Percentiles rank a stretch among this genome's conserved stretches.
Conservation (phyloP, 35 echinoderm and acorn worm species). For the Apostichopus californicus region DNA sequence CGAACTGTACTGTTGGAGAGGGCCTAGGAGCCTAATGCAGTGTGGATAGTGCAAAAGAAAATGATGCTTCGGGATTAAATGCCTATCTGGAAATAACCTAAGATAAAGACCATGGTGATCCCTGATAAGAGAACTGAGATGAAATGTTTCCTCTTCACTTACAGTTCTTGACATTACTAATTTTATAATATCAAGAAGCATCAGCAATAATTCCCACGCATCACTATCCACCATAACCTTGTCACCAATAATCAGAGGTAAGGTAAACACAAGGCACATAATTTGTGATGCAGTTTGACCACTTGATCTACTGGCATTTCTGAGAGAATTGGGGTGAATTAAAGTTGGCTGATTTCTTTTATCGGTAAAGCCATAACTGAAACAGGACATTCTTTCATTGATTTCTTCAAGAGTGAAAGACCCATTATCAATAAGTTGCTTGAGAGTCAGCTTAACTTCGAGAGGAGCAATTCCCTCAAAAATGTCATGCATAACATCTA, state of each 20-base stretch:
- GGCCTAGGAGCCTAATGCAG: not conserved
- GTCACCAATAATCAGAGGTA: constrained; percentile 70
- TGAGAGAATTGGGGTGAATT: not conserved
- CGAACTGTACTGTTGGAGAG: constrained; percentile 20
- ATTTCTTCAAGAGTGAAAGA: not conserved
- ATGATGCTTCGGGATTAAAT: constrained; percentile 55
- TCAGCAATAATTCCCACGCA: constrained; percentile 62
- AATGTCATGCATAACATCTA: constrained; percentile 21
- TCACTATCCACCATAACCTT: constrained; percentile 50
- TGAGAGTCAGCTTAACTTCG: not conserved
- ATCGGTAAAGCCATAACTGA: constrained; percentile 9
- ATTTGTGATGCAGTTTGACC: constrained; percentile 58
- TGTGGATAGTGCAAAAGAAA: constrained; percentile 40
- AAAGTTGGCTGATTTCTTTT: constrained; percentile 6
- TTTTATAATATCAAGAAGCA: constrained; percentile 69
- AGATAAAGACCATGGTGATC: constrained; percentile 61
- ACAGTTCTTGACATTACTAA: constrained; percentile 58
- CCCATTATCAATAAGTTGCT: not conserved
- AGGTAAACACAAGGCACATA: constrained; percentile 61
- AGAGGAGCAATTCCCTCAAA: constrained; percentile 18
- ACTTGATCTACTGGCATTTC: constrained; percentile 3
- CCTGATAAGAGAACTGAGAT: constrained; percentile 53
- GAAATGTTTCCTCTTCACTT: constrained; percentile 54
- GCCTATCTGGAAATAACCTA: constrained; percentile 7
- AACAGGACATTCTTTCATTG: not conserved